Evolutionary conservation across 2,888 invertebrate genomes (phyloP), one percentile per base, ranked within the genome.

Genomic region (Agrotis segetum): DNA sequence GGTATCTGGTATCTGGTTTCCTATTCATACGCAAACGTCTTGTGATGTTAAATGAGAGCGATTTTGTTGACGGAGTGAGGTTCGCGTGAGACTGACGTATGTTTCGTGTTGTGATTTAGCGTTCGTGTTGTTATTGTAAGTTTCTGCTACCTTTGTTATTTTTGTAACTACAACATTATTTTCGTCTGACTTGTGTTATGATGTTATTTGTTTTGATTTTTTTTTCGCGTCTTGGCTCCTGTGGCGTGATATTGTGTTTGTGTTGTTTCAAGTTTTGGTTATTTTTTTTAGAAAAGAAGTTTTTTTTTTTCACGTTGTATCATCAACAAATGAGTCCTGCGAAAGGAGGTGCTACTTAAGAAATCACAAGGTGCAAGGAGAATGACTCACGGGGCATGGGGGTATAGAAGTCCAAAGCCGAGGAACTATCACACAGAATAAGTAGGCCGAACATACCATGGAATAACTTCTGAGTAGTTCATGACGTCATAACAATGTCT

Each of bases 21-120:
- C 89, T 88, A 91, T 93, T 94, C 92, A 90, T 91, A 92, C 92
- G 92, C 92, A 87, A 92, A 91, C 87, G 80, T 85, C 86, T 86
- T 85, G 58, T 74, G 58, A 73, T 77, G 82, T 66, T 85, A 87
- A 88, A 88, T 88, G 87, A 86, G 85, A 81, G 85, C 70, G 83
- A 88, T 87, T 86, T 80, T 70, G 78, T 74, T 88, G 85, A 86
- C 84, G 67, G 71, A 88, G 85, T 81, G 85, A 52, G 79, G 75
- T 74, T 65, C 71, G 71, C 56, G 79, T 67, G 77, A 72, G 66
- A 16, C 52, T 68, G 73, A 59, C 77, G 67, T 75, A 78, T 72
- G 71, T 78, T 65, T 60, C 74, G 46, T 81, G 81, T 74, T 55
- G 71, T 83, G 83, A 83, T 83, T 72, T 78, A 83, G 49, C 53